Evolutionary conservation across 2,797 vertebrate species (phyloP).

Genomic region (Hippopotamyrus pictus): DNA sequence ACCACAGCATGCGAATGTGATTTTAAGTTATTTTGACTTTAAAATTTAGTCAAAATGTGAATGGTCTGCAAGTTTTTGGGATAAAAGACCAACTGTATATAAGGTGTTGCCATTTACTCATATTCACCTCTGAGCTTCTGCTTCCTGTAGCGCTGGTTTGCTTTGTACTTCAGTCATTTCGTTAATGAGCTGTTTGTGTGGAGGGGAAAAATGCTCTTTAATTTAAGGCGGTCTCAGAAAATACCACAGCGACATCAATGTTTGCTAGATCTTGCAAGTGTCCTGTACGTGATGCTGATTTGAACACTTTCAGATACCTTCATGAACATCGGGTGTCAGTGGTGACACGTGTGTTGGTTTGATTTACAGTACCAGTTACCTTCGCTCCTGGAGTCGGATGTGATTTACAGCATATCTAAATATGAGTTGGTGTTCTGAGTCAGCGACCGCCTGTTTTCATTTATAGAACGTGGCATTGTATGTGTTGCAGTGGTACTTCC

Average conservation of each 20-base stretch:
- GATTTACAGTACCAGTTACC: background rate
- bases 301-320: background rate
- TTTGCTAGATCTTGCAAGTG: background rate
- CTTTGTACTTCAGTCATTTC: background rate
- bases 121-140: background rate
- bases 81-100: background rate
- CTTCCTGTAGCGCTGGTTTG: background rate
- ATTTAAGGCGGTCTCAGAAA: background rate
- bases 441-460: conserved; percentile 11
- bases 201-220: background rate
- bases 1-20: background rate
- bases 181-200: background rate
- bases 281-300: background rate
- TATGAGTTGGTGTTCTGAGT: background rate
- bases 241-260: background rate
- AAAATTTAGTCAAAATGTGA: background rate
- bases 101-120: background rate
- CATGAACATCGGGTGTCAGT: background rate
- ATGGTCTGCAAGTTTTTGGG: background rate
- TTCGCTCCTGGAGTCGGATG: background rate
- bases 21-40: background rate
- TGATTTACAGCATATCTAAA: background rate
- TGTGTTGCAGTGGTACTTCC: conserved; percentile 55
- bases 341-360: background rate
- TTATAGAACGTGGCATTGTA: conserved; percentile 53